Percentiles rank a stretch among this genome's conserved stretches.
Conservation (phyloP, 1,140 invertebrate species). For the Agrypnia vestita region DNA sequence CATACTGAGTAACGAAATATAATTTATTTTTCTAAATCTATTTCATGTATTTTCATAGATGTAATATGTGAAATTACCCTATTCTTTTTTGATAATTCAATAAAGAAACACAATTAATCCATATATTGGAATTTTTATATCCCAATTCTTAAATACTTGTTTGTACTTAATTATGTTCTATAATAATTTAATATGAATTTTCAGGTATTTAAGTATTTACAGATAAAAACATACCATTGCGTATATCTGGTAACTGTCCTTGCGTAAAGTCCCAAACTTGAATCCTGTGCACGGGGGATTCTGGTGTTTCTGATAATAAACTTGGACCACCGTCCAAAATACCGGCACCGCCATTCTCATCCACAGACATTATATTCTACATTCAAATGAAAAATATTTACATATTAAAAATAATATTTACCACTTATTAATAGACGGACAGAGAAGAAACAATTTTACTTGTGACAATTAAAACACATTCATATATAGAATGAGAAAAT, state of each 20-base stretch:
- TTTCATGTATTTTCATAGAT: no score
- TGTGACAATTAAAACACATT: no score
- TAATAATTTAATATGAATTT: no score
- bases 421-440: not conserved
- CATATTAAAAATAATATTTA: not conserved
- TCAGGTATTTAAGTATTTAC: no score
- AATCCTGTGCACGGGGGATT: slow-evolving; percentile 77
- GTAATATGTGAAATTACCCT: no score
- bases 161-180: not conserved
- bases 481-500: no score
- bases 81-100: no score
- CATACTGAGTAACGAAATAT: no score
- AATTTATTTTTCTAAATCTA: no score
- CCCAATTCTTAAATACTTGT: not conserved
- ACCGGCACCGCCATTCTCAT: slow-evolving; percentile 47
- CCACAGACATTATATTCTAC: slow-evolving; percentile 48
- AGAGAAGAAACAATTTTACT: no score
- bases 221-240: slow-evolving; percentile 74
- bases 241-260: slow-evolving; percentile 82
- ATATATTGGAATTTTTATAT: no score
- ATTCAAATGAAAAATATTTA: not conserved
- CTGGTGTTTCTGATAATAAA: slow-evolving; percentile 44
- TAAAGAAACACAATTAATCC: no score
- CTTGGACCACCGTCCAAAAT: slow-evolving; percentile 47
- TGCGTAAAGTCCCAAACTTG: slow-evolving; percentile 89